Base-by-base conservation (phyloP, 2,797 vertebrate genomes). In the Sebastiscus albofasciatus region DNA sequence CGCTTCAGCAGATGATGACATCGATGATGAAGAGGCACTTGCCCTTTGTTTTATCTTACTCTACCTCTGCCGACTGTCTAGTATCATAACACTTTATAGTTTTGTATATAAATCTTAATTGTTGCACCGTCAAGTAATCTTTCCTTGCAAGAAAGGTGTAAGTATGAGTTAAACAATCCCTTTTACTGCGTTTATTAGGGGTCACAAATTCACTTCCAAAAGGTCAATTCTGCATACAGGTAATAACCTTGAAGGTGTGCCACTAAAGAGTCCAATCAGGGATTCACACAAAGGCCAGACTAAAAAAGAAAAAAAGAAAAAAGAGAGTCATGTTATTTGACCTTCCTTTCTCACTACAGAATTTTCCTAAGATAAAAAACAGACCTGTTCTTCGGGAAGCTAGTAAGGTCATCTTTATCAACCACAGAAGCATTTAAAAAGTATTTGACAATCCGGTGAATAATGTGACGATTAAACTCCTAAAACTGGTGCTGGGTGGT, bases 391-490 rank as follows among this genome's bases (percentile, higher is more conserved):
- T 87, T 87, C 68, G 5, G 72, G 80, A 72, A 83, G 76, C 69
- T 73, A 77, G 80, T 89, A 86, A 93, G 90, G 89, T 92, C 88
- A 94, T 92, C 94, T 92, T 92, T 92, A 95, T 92, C 91, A 89
- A 91, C 84, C 73, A 82, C 67, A 80, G 83, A 90, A 80, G 79
- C 84, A 86, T 92, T 92, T 9, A 26, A 64, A 64, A 92, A 89
- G 75, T 88, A 88, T 93, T 89, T 90, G 82, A 94, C 86, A 92
- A 93, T 92, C 77, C 67, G 13, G 76, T 91, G 93, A 95, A 95
- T 95, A 94, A 94, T 91, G 91, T 91, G 90, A 92, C 82, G 87
- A 94, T 95, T 94, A 92, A 94, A 94, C 82, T 87, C 87, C 82
- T 89, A 87, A 87, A 95, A 93, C 75, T 86, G 77, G 82, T 68